Percentiles rank a stretch among this genome's conserved stretches.
Conservation (phyloP, 2,888 invertebrate genomes). For the Drosophila neotestacea region DNA sequence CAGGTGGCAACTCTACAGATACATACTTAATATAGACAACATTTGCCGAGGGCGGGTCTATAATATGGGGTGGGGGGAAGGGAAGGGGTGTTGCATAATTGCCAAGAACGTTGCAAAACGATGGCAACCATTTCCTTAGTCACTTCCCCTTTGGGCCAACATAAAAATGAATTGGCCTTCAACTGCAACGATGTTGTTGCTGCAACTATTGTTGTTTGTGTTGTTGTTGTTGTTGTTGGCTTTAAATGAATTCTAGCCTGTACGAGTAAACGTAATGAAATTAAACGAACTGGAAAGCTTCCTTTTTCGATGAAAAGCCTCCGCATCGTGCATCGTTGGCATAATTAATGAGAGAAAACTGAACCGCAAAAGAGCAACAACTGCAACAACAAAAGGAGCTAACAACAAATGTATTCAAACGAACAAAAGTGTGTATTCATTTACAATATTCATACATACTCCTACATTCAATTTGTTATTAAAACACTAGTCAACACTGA, state of each 20-base stretch:
- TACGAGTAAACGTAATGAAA: constrained; percentile 59
- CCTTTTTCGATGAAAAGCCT: constrained; percentile 67
- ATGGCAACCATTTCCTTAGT: constrained; percentile 29
- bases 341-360: constrained; percentile 75
- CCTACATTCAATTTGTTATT: constrained; percentile 46
- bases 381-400: constrained; percentile 24
- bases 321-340: constrained; percentile 60
- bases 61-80: not conserved
- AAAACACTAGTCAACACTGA: too few species aligned
- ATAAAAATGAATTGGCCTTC: constrained; percentile 61
- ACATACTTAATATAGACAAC: constrained; percentile 23
- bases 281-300: constrained; percentile 76
- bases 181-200: constrained; percentile 34
- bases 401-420: constrained; percentile 35
- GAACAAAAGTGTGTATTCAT: constrained; percentile 14
- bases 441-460: constrained; percentile 2
- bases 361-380: constrained; percentile 29
- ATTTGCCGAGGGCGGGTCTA: constrained; percentile 48
- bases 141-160: constrained; percentile 35
- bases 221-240: constrained; percentile 20
- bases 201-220: constrained; percentile 23
- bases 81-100: constrained; percentile 43
- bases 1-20: constrained; percentile 40
- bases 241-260: constrained; percentile 64
- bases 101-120: constrained; percentile 53